These are phyloP conservation scores for Girardia tigrina DNA, from an alignment of 2,888 invertebrate genomes.

Conservation along the genomic window DNA sequence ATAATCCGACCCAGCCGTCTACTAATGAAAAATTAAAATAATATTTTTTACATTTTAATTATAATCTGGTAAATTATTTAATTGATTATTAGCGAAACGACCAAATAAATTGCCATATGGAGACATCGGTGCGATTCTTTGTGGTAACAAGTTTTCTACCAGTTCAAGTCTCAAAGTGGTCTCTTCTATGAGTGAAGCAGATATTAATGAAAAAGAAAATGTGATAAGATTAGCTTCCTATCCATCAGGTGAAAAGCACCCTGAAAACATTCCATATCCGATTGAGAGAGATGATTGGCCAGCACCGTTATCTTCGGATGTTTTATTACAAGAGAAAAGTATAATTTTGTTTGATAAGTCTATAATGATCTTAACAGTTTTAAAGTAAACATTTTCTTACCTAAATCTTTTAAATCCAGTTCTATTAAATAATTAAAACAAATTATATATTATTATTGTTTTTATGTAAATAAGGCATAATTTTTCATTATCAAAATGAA, in stretches of 20 bases:
- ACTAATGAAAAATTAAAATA: too few species aligned
- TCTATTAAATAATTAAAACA: too few species aligned
- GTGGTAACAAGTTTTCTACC: not conserved
- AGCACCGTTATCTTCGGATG: not conserved
- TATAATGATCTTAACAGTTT: too few species aligned
- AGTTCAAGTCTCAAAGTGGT: not conserved
- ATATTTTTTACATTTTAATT: too few species aligned
- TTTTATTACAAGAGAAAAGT: constrained; percentile 17
- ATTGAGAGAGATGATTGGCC: constrained; percentile 29
- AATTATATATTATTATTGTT: too few species aligned
- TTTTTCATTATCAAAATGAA: too few species aligned
- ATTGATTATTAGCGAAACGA: not conserved
- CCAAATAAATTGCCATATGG: not conserved
- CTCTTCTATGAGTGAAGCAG: not conserved
- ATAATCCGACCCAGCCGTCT: too few species aligned
- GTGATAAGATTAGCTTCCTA: constrained; percentile 8
- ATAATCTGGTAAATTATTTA: too few species aligned
- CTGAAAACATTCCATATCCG: not conserved
- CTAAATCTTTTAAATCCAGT: too few species aligned
- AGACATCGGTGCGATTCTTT: not conserved
- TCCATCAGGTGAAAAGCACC: not conserved
- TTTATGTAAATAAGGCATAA: too few species aligned
- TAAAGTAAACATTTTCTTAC: too few species aligned
- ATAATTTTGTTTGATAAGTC: too few species aligned
- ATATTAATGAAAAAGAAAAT: not conserved